Percentiles rank a stretch among this genome's conserved stretches.
phyloP scores from a whole-genome alignment of 2,113 vertebrate genomes.

The Eubucco bourcierii region DNA sequence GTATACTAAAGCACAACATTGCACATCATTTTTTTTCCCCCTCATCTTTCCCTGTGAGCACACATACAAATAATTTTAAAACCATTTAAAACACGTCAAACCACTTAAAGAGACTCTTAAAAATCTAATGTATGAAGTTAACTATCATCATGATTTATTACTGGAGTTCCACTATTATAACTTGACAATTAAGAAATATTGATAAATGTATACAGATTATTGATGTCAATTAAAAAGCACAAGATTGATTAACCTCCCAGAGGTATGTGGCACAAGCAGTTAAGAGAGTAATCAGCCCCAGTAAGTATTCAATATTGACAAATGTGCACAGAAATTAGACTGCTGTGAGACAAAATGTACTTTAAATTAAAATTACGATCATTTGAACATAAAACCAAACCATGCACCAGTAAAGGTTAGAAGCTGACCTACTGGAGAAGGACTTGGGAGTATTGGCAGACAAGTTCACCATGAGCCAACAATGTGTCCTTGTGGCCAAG shows the following conservation, averaged over 20 bases:
- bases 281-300: slow-evolving; percentile 65
- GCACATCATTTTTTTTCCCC: not conserved
- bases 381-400: slow-evolving; percentile 38
- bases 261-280: slow-evolving; percentile 63
- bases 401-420: not conserved
- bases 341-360: slow-evolving; percentile 47
- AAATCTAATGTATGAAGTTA: slow-evolving; percentile 61
- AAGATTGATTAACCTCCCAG: slow-evolving; percentile 75
- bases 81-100: slow-evolving; percentile 60
- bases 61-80: slow-evolving; percentile 33
- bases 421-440: too few relatives aligned
- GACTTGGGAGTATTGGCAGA: too few relatives aligned
- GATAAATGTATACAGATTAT: slow-evolving; percentile 79
- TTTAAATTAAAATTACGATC: slow-evolving; percentile 52
- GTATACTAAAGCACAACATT: not conserved
- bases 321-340: slow-evolving; percentile 38
- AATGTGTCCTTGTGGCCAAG: too few relatives aligned
- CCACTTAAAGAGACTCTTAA: slow-evolving; percentile 65
- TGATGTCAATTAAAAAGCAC: slow-evolving; percentile 76
- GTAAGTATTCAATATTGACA: slow-evolving; percentile 49
- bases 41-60: not conserved
- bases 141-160: slow-evolving; percentile 73
- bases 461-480: too few relatives aligned
- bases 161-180: slow-evolving; percentile 68
- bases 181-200: slow-evolving; percentile 79